These are phyloP conservation scores for Wiebesia pumilae DNA, from an alignment of 1,140 invertebrate genomes.

Conservation along the genomic window DNA sequence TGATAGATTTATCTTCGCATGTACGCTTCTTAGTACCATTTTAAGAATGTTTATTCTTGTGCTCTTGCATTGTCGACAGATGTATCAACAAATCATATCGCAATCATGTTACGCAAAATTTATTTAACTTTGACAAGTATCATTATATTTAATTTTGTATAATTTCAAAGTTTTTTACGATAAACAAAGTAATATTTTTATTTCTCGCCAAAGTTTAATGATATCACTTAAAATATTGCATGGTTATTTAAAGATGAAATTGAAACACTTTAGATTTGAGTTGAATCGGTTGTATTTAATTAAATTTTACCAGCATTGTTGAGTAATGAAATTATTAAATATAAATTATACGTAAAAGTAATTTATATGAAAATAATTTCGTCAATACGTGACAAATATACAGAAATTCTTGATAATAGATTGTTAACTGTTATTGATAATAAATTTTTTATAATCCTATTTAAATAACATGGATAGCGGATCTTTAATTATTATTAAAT, in stretches of 20 bases:
- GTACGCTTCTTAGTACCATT: conserved; percentile 6
- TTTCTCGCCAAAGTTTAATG: background rate
- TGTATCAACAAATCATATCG: conserved; percentile 12
- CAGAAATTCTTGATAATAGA: too few species aligned
- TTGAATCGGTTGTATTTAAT: background rate
- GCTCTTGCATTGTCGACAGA: too few species aligned
- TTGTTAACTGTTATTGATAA: too few species aligned
- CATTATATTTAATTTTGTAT: background rate
- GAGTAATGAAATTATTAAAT: too few species aligned
- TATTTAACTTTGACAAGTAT: conserved; percentile 7
- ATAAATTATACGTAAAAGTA: too few species aligned
- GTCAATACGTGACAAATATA: too few species aligned
- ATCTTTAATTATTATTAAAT: too few species aligned
- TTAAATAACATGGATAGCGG: too few species aligned
- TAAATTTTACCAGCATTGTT: too few species aligned
- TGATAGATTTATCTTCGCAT: conserved; percentile 22
- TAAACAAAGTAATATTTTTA: background rate
- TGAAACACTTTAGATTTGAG: background rate
- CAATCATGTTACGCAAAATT: conserved; percentile 29
- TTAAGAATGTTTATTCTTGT: too few species aligned
- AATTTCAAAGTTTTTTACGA: background rate
- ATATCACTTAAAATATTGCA: background rate
- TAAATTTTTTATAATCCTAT: too few species aligned
- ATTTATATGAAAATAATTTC: too few species aligned
- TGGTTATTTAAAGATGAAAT: background rate